Base-by-base conservation (phyloP, 2,888 invertebrate genomes). In the Timema cristinae region DNA sequence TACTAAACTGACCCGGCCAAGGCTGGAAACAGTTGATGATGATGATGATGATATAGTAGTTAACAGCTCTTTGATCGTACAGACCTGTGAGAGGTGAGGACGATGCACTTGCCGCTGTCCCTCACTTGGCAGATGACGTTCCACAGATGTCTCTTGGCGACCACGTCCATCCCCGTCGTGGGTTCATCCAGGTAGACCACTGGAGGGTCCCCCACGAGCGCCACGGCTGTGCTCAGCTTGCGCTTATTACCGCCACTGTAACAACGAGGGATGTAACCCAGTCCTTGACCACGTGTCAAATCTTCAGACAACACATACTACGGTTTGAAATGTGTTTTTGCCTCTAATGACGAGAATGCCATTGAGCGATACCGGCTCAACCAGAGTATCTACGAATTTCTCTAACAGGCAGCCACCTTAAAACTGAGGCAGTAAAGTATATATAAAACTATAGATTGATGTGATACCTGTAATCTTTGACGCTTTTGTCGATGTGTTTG, bases 61-160 rank as follows among this genome's bases (percentile, higher is more conserved):
- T 54, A 54, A 54, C 13, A 54, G n/a, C 61, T 16, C 2, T 79
- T 82, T 69, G 6, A 79, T 75, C 9, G 9, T 11, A 11, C 32
- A 77, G 79, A 78, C 86, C 80, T 83, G 67, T 93, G 92, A 63
- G 94, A 93, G 16, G 95, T 95, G 73, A 95, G 85, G 73, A 95
- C 86, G 70, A 95, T 88, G 72, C 92, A 90, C 79, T 88, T 88
- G 0, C 94, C 93, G 5, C 87, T 84, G 72, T 89, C 89, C 67
- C 91, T 85, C 56, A 91, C 87, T 72, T 87, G 86, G 75, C 87
- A 85, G 51, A 94, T 85, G 11, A 90, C 89, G 77, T 91, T 86
- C 95, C 95, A 95, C 10, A 95, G 85, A 74, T 91, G 88, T 71
- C 94, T 85, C 78, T 93, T 88, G 5, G 94, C 91, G 2, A 90